Conservation (phyloP, 64 coral and sea anemone species). For the Trachythela sp. region DNA sequence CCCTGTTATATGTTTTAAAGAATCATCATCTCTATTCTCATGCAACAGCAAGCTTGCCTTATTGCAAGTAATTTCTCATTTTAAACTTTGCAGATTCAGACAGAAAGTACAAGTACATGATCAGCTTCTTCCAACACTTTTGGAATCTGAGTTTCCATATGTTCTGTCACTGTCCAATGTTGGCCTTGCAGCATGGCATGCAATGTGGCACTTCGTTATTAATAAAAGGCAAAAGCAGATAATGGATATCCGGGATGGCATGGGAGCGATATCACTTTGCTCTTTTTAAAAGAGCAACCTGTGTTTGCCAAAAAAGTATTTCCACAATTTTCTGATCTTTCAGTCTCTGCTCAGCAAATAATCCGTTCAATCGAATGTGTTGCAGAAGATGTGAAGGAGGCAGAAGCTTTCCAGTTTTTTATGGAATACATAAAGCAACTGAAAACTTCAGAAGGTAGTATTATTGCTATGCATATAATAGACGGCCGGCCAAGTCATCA, state of each 20-base stretch:
- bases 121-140: neutral
- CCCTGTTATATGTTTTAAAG: no score
- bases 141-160: neutral
- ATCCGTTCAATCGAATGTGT: neutral
- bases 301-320: neutral
- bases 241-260: neutral
- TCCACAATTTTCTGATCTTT: neutral
- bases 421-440: neutral
- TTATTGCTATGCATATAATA: no score
- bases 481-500: no score
- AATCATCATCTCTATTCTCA: no score
- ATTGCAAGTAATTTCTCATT: neutral
- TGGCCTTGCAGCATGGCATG: conserved; percentile 2
- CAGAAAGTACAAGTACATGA: neutral
- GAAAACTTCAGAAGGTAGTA: neutral
- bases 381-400: neutral
- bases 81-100: neutral
- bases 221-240: neutral
- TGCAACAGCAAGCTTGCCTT: neutral
- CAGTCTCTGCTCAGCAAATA: neutral
- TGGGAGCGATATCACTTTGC: neutral
- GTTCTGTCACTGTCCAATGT: neutral
- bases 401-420: neutral
- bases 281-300: neutral
- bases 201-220: neutral